A percentile compares a stretch with the other conserved stretches of the same genome.
Conservation (phyloP, 2,888 invertebrate species). For the Odontocerum albicorne region DNA sequence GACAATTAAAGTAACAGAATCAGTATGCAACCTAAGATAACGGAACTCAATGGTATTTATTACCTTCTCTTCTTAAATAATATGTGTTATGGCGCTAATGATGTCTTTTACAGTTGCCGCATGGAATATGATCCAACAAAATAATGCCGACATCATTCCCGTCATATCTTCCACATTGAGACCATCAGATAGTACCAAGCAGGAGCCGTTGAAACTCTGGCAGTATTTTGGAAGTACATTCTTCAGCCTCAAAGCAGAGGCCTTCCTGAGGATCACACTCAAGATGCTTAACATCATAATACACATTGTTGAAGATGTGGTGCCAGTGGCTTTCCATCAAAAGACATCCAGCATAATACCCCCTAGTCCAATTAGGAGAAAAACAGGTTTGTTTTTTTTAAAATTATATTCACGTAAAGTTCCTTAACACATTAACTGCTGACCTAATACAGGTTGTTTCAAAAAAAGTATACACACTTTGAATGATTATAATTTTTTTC, state of each 20-base stretch:
- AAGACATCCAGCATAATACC: constrained; percentile 53
- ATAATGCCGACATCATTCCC: neutral
- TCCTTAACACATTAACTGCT: no score
- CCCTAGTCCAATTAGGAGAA: constrained; percentile 58
- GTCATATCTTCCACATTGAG: constrained; percentile 38
- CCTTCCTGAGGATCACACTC: constrained; percentile 66
- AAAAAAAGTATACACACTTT: no score
- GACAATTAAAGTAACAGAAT: no score
- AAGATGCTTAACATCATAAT: constrained; percentile 74
- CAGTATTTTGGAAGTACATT: constrained; percentile 47
- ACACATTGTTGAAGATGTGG: constrained; percentile 73
- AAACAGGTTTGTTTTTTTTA: no score
- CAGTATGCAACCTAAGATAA: no score
- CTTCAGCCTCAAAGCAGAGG: constrained; percentile 61
- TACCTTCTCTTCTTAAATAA: neutral
- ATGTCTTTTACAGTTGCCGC: constrained; percentile 48
- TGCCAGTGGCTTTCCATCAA: constrained; percentile 54
- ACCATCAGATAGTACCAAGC: constrained; percentile 45
- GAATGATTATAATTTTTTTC: no score
- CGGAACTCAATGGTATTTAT: no score
- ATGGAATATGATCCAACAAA: constrained; percentile 46
- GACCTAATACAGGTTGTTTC: no score
- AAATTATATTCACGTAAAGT: no score
- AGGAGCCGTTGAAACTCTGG: constrained; percentile 44
- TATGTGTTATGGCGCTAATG: neutral